Base-by-base conservation (phyloP, 2,888 invertebrate genomes). In the Drosophila macrospina region DNA sequence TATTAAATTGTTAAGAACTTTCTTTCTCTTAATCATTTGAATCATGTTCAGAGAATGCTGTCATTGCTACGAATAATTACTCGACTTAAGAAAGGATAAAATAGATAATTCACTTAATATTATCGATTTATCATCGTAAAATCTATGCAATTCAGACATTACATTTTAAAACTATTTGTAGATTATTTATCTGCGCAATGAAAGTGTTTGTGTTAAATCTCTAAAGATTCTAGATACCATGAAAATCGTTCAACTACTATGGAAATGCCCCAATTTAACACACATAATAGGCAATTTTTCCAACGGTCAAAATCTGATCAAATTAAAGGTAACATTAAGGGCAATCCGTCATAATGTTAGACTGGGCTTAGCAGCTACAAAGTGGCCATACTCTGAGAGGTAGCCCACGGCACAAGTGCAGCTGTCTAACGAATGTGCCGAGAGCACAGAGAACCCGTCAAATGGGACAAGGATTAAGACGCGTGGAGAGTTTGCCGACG, bases 401-500 rank as follows among this genome's bases (percentile, higher is more conserved):
- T 16, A 10, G 47, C 41, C 24, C 16, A 11, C 8, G 71, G 56
- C 59, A 37, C 10, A 39, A 34, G 10, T 66, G 57, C 59, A 67
- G 62, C 47, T 74, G 74, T 45, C 77, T 76, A 75, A 74, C 74
- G 71, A 75, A 52, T 57, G 51, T 7, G 45, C 20, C 16, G 48
- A 36, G 69, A 41, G 34, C 28, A 41, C 15, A 20, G 39, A 52
- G 34, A 55, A 55, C 39, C 77, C 72, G 36, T 67, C 69, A 72
- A 79, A 79, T 82, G 73, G 68, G 70, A 66, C 78, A 48, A 71
- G 85, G 86, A 81, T 86, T 88, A 86, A 81, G 74, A 80, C 66
- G 76, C 69, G 75, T 71, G 65, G 56, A 60, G 63, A 62, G 45
- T 57, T 71, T 60, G 71, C 74, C 77, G 77, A 62, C 72, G 80